phyloP scores from a whole-genome alignment of 2,113 vertebrate species.

The Cryptomyrus ogoouensis region DNA sequence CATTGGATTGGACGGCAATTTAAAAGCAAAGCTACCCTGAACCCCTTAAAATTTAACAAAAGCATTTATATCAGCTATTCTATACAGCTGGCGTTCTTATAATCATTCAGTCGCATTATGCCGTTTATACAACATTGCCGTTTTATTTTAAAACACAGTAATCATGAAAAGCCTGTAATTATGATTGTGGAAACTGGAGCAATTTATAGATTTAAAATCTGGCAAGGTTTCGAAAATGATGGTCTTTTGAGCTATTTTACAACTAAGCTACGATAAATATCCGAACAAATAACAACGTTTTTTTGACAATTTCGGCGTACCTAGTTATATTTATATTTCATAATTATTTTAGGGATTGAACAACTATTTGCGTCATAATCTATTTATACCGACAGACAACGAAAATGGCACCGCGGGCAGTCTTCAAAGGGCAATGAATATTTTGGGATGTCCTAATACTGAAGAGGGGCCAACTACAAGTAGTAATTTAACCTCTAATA shows the following conservation, averaged over 20 bases:
- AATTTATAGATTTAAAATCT: not conserved
- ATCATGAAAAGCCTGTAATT: not conserved
- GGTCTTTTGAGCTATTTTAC: not conserved
- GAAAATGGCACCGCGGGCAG: not conserved
- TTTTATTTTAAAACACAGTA: constrained; percentile 6
- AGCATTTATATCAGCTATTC: not conserved
- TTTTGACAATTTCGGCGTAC: not conserved
- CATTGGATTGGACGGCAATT: not conserved
- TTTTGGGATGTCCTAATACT: not conserved
- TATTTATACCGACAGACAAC: not conserved
- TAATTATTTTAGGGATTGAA: not conserved
- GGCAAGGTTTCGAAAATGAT: not conserved
- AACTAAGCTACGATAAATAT: not conserved
- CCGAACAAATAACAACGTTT: not conserved
- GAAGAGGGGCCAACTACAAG: not conserved
- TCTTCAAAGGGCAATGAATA: constrained; percentile 1
- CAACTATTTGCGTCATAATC: not conserved
- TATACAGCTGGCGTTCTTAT: not conserved
- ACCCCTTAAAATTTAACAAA: not conserved
- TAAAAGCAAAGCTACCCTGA: not conserved
- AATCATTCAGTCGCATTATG: not conserved
- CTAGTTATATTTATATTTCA: not conserved
- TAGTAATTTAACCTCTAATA: not conserved
- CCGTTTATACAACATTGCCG: not conserved
- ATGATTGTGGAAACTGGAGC: not conserved